Percentiles rank a stretch among this genome's conserved stretches.
phyloP scores from a whole-genome alignment of 1,140 invertebrate species.

The Drosophila parabipectinata region DNA sequence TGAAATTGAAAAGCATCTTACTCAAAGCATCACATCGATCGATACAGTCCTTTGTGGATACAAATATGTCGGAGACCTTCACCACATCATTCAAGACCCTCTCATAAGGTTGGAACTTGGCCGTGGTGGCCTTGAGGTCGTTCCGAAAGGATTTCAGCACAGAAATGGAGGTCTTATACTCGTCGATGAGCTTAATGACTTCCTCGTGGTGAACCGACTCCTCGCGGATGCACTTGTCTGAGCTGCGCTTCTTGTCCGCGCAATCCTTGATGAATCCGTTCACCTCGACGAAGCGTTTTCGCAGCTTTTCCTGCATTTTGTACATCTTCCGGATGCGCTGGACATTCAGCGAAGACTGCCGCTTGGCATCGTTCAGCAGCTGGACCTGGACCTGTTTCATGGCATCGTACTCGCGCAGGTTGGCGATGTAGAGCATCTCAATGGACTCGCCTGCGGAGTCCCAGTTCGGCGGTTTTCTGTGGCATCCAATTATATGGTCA shows the following conservation, averaged over 20 bases:
- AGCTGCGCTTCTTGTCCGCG: slow-evolving; percentile 59
- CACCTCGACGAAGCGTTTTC: slow-evolving; percentile 68
- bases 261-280: slow-evolving; percentile 77
- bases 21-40: slow-evolving; percentile 80
- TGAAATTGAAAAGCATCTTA: slow-evolving; percentile 15
- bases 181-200: slow-evolving; percentile 41
- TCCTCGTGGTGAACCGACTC: slow-evolving; percentile 46
- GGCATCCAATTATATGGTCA: background rate
- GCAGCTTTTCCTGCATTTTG: slow-evolving; percentile 60
- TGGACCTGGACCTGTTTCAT: slow-evolving; percentile 64
- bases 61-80: slow-evolving; percentile 62
- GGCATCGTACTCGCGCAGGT: slow-evolving; percentile 63
- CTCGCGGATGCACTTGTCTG: slow-evolving; percentile 56
- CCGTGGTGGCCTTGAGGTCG: slow-evolving; percentile 55
- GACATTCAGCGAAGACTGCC: slow-evolving; percentile 47
- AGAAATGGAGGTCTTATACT: slow-evolving; percentile 34
- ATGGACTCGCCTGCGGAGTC: slow-evolving; percentile 68
- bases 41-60: slow-evolving; percentile 74
- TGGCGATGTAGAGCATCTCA: slow-evolving; percentile 69
- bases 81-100: slow-evolving; percentile 71
- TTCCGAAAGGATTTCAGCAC: slow-evolving; percentile 39
- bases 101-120: slow-evolving; percentile 72
- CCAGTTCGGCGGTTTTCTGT: slow-evolving; percentile 71
- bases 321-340: slow-evolving; percentile 67
- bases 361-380: slow-evolving; percentile 56